Evolutionary conservation across 2,888 invertebrate species (phyloP), one percentile per base, ranked within the genome.

Genomic region (Drosophila ezoana): DNA sequence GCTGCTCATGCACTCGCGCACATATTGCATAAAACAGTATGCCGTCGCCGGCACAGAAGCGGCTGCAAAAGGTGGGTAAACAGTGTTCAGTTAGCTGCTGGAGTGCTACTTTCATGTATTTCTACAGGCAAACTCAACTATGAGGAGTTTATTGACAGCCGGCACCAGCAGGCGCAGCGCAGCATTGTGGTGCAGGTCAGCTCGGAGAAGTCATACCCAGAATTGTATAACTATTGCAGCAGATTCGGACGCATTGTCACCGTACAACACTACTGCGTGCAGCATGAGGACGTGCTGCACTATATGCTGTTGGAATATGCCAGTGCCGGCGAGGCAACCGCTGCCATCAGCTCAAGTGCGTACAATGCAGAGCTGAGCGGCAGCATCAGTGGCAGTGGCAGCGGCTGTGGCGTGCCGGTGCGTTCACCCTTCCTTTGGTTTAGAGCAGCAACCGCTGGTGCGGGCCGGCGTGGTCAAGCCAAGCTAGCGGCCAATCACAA

Each of bases 111-210:
- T 28, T 28, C 28, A 8, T 28, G 8, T 28, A 11, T 20, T 5
- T 16, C n/a, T 8, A 18, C 16, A 87, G 87, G 45, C 0, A 87
- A 76, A 61, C 61, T 63, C 20, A 81, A 75, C 45, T 92, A 95
- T 91, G 94, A 95, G 66, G 94, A 95, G 64, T 91, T 95, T 73
- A 92, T 95, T 45, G 91, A 92, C 40, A 91, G 92, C 23, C 94
- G 96, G 76, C 94, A 95, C 89, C 90, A 91, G 3, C 94, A 97
- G 90, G 96, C 97, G 0, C 92, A 92, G 53, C 93, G 94, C 66
- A 96, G 96, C 91, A 93, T 97, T 59, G 92, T 97, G 35, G 94
- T 97, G 5, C 96, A 97, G 93, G 95, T 97, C 1, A 95, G 95
- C 83, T 95, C 96, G 0, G 94, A 95, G 57, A 93, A 94, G 49